phyloP scores from a whole-genome alignment of 2,113 vertebrate species.

The Planiliza haematocheilus region DNA sequence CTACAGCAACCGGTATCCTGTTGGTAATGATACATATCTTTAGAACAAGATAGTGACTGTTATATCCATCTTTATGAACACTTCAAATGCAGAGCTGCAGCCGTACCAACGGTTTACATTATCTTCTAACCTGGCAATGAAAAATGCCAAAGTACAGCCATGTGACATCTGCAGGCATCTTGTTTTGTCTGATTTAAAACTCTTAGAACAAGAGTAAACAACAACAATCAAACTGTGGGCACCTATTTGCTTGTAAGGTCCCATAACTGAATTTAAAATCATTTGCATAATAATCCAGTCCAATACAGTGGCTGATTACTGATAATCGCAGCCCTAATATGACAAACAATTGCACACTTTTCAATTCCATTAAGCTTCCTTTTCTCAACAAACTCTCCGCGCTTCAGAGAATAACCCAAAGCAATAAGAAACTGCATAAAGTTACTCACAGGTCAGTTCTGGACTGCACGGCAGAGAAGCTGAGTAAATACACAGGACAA shows the following conservation, averaged over 20 bases:
- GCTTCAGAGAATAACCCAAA: too few species aligned
- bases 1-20: too few species aligned
- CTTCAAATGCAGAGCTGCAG: too few species aligned
- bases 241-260: background rate
- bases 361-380: too few species aligned
- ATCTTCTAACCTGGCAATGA: background rate
- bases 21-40: too few species aligned
- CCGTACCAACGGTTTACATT: too few species aligned
- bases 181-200: background rate
- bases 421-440: background rate
- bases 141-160: background rate
- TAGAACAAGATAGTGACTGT: background rate
- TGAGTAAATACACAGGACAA: constrained; percentile 21
- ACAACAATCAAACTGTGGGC: background rate
- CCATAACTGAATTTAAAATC: background rate
- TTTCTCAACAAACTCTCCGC: too few species aligned
- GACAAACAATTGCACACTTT: too few species aligned
- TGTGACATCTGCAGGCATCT: background rate
- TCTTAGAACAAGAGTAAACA: background rate
- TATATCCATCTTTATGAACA: background rate
- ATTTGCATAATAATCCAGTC: background rate
- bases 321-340: background rate
- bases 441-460: constrained; percentile 48
- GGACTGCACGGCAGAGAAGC: constrained; percentile 1
- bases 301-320: background rate